These are phyloP conservation scores for Morelia viridis DNA, from an alignment of 2,797 vertebrate species.

Conservation along the genomic window DNA sequence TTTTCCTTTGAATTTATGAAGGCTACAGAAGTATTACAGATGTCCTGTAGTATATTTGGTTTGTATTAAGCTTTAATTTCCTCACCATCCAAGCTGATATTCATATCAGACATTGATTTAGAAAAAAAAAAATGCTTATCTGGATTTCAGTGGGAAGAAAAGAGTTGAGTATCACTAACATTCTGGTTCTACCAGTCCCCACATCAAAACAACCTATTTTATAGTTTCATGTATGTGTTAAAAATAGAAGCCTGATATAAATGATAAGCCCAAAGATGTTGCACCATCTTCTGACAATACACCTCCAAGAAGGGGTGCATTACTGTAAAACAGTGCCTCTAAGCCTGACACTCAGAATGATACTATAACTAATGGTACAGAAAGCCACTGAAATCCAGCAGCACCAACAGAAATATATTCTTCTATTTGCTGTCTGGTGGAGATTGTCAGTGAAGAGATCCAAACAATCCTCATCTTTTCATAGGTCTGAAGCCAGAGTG, in stretches of 20 bases:
- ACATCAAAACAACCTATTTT: neutral
- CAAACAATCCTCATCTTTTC: neutral
- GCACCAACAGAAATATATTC: neutral
- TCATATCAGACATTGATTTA: neutral
- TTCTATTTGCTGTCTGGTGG: neutral
- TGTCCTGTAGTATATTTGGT: neutral
- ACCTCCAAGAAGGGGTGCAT: neutral
- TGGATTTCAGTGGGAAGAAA: neutral
- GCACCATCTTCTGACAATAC: neutral
- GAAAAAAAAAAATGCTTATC: neutral
- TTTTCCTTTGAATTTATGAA: neutral
- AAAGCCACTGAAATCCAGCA: neutral
- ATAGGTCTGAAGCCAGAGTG: neutral
- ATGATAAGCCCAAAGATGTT: neutral
- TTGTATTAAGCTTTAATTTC: neutral
- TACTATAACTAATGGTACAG: neutral
- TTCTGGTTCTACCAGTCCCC: neutral
- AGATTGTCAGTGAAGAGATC: neutral
- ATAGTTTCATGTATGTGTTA: neutral
- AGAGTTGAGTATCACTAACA: neutral
- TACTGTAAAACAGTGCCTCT: neutral
- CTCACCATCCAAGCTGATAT: neutral
- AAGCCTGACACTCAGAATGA: neutral
- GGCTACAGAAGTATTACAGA: neutral
- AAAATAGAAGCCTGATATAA: neutral